phyloP scores from a whole-genome alignment of 2,113 vertebrate genomes.

The human region GRCh38 chr2:97773001-97773500 shows the following conservation, averaged over 20 bases:
- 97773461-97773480: neutral
- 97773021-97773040: neutral
- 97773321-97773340: neutral
- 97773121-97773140: neutral
- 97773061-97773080: neutral
- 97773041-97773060: neutral
- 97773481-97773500: neutral
- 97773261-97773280: neutral
- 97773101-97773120: neutral
- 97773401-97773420: neutral
- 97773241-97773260: rapidly evolving
- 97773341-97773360: neutral
- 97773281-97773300: neutral
- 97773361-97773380: neutral
- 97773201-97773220: neutral
- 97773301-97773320: neutral
- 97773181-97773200: neutral
- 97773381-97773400: neutral
- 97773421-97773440: neutral
- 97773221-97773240: neutral
- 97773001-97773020: neutral
- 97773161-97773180: too few species aligned
- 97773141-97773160: neutral
- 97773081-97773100: neutral
- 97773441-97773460: neutral